Percentiles rank a stretch among this genome's conserved stretches.
phyloP scores from a whole-genome alignment of 1,140 invertebrate species.

The Dinothrombium tinctorium region DNA sequence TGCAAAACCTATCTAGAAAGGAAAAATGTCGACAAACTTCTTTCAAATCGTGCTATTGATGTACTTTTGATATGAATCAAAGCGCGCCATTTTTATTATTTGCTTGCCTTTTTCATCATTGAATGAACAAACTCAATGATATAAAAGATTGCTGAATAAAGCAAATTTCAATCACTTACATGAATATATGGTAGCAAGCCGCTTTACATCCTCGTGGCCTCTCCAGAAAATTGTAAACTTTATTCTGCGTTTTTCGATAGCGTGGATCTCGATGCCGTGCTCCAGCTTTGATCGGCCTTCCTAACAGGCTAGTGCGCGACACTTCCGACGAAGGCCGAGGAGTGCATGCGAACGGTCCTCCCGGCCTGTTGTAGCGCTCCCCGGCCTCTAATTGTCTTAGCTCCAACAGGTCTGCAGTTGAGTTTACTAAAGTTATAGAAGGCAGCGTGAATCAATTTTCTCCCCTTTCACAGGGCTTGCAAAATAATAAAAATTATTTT shows the following conservation, averaged over 20 bases:
- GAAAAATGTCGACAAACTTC: no score
- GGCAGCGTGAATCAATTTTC: no score
- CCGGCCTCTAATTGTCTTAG: constrained; percentile 14
- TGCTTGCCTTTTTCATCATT: no score
- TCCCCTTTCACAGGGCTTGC: no score
- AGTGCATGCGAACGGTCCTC: constrained; percentile 8
- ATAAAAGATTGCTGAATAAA: no score
- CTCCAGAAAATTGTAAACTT: constrained; percentile 82
- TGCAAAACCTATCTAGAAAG: no score
- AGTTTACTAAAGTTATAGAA: background rate
- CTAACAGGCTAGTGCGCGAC: constrained; percentile 60
- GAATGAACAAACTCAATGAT: no score
- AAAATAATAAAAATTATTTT: no score
- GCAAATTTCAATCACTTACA: no score
- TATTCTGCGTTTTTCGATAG: constrained; percentile 62
- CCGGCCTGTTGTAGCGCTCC: constrained; percentile 11
- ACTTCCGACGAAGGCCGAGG: constrained; percentile 13
- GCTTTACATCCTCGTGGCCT: constrained; percentile 58
- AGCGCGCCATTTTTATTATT: no score
- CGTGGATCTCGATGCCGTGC: constrained; percentile 31
- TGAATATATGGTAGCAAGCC: constrained; percentile 65
- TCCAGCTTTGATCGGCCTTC: constrained; percentile 63
- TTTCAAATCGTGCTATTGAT: no score
- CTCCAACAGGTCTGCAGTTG: constrained; percentile 1
- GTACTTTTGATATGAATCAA: no score